Base-by-base conservation (phyloP, 2,797 vertebrate species). In the Melanogrammus aeglefinus region DNA sequence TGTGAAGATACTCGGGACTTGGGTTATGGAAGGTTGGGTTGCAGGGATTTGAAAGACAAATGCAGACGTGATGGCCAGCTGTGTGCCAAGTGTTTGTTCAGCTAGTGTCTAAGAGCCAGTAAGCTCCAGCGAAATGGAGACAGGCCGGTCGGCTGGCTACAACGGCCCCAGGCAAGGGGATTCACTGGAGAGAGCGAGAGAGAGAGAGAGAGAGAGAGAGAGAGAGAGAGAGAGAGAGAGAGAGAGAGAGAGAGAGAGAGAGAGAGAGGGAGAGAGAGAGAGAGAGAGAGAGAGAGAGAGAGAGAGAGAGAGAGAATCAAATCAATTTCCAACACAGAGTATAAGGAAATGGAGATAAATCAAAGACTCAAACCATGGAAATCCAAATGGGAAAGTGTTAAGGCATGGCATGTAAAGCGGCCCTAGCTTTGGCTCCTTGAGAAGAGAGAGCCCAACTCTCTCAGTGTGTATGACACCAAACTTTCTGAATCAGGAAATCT, bases 11-110 rank as follows among this genome's bases (percentile, higher is more conserved):
- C 13, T 16, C 18, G 13, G 29, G 31, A 35, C 29, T 33, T 13
- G 70, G 70, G 70, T 35, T 72, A 16, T 36, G 12, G 38, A 24
- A 76, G 51, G 51, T 69, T 63, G 75, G 80, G 72, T 78, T 51
- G 36, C 78, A 78, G 73, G 73, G 79, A 90, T 91, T 76, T 83
- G 51, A 81, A 79, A 78, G 79, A 75, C 77, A 75, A 83, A 86
- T 85, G 83, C 88, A 90, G 92, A 92, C 78, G 85, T 80, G 83
- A 88, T 83, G 72, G 35, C 78, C 90, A 93, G 93, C 90, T 92
- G 88, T 83, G 82, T 6, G 0, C 35, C 78, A 83, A 0, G 76
- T 91, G 89, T 92, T 94, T 90, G 88, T 86, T 90, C 81, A 92
- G 82, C 85, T 76, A 14, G 77, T 29, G 63, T 72, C 70, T 31